phyloP scores from a whole-genome alignment of 1,140 invertebrate species.

The Drosophila ananassae region DNA sequence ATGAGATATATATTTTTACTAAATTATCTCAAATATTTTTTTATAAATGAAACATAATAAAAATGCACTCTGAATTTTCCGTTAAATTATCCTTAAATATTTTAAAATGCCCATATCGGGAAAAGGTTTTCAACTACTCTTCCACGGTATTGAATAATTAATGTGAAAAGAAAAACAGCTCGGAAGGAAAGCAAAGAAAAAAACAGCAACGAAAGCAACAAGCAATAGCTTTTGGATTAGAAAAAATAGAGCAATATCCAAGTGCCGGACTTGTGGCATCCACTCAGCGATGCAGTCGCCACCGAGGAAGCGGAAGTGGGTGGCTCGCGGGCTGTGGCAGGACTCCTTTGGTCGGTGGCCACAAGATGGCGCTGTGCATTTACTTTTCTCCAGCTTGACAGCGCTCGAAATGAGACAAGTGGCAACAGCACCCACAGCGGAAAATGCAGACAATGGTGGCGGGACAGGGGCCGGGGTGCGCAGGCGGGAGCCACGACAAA shows the following conservation, averaged over 20 bases:
- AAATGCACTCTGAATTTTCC: neutral
- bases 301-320: conserved; percentile 23
- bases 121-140: neutral
- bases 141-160: conserved; percentile 56
- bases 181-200: conserved; percentile 21
- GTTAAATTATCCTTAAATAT: neutral
- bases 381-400: conserved; percentile 56
- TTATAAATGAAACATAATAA: neutral
- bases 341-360: conserved; percentile 25
- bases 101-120: neutral
- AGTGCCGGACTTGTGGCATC: conserved; percentile 49
- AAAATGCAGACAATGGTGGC: conserved; percentile 8
- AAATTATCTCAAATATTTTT: neutral
- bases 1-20: neutral
- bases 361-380: conserved; percentile 58
- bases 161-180: conserved; percentile 61
- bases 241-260: conserved; percentile 52
- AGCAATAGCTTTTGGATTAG: conserved; percentile 48
- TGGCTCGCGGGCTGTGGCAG: neutral
- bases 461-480: too few relatives aligned
- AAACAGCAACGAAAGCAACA: conserved; percentile 45
- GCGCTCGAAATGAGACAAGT: conserved; percentile 66
- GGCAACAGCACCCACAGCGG: conserved; percentile 51
- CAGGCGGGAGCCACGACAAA: conserved; percentile 21
- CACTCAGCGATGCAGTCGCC: conserved; percentile 42